phyloP scores from a whole-genome alignment of 23 tunicate species.

The Halocynthia roretzi region DNA sequence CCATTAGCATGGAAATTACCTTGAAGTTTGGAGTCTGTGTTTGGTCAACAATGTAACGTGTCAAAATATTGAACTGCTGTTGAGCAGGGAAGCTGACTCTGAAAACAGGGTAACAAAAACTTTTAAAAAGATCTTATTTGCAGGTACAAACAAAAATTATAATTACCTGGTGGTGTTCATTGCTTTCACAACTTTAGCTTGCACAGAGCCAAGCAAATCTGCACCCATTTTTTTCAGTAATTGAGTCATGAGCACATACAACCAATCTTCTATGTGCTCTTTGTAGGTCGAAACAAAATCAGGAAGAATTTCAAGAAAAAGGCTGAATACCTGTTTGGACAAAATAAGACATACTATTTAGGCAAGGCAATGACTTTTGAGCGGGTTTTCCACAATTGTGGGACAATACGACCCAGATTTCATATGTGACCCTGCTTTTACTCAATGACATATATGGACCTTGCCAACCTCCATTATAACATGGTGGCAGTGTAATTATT shows the following conservation, averaged over 20 bases:
- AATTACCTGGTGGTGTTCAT: conserved; percentile 63
- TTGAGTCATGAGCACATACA: conserved; percentile 72
- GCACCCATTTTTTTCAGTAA: conserved; percentile 86
- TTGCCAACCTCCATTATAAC: no score
- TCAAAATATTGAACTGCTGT: conserved; percentile 80
- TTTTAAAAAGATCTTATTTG: background rate
- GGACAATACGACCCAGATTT: no score
- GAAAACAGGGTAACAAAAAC: background rate
- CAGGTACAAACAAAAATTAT: no score
- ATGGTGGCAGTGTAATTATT: no score
- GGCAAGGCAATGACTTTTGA: background rate
- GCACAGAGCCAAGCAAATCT: conserved; percentile 84
- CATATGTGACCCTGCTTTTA: no score
- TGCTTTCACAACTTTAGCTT: conserved; percentile 75
- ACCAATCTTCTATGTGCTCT: conserved; percentile 72
- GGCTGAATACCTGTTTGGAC: conserved; percentile 68
- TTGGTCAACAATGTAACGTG: conserved; percentile 85
- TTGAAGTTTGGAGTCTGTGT: conserved; percentile 87
- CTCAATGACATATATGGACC: no score
- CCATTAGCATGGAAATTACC: conserved; percentile 18
- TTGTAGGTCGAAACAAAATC: conserved; percentile 70
- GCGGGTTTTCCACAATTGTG: no score
- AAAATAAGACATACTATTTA: background rate
- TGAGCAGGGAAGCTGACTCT: conserved; percentile 61
- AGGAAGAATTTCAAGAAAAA: conserved; percentile 87